Evolutionary conservation across 2,113 vertebrate genomes (phyloP).

Genomic region (Nesogale talazaci): DNA sequence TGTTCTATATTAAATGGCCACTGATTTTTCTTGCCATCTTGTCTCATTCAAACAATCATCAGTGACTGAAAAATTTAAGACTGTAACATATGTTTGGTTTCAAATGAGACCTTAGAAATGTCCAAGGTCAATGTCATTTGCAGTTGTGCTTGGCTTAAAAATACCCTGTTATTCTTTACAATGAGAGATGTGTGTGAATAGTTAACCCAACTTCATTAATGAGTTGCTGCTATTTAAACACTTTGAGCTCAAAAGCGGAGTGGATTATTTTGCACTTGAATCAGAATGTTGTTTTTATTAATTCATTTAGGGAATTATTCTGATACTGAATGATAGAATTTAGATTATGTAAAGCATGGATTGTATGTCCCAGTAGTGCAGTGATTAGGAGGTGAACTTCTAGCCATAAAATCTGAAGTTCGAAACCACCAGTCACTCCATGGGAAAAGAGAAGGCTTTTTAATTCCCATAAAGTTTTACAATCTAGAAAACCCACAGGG

Average conservation of each 20-base stretch:
- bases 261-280: slow-evolving; percentile 22
- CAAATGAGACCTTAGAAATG: neutral
- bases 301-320: neutral
- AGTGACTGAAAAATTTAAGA: neutral
- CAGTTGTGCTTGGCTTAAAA: slow-evolving; percentile 39
- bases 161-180: slow-evolving; percentile 22
- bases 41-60: neutral
- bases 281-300: neutral
- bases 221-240: slow-evolving; percentile 6
- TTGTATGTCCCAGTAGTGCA: no score
- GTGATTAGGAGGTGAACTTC: no score
- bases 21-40: neutral
- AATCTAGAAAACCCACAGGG: no score
- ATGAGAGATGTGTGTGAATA: slow-evolving; percentile 38
- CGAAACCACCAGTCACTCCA: no score
- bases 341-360: neutral
- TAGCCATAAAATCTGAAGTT: no score
- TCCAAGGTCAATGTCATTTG: slow-evolving; percentile 14
- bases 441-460: no score
- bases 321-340: neutral
- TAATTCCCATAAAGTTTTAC: no score
- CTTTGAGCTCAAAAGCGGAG: slow-evolving; percentile 5
- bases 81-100: slow-evolving; percentile 33
- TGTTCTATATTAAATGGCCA: neutral
- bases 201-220: slow-evolving; percentile 58